Percentiles rank a stretch among this genome's conserved stretches.
These are phyloP conservation scores for Lasiurus borealis DNA, from an alignment of 2,113 vertebrate genomes.

Conservation along the genomic window DNA sequence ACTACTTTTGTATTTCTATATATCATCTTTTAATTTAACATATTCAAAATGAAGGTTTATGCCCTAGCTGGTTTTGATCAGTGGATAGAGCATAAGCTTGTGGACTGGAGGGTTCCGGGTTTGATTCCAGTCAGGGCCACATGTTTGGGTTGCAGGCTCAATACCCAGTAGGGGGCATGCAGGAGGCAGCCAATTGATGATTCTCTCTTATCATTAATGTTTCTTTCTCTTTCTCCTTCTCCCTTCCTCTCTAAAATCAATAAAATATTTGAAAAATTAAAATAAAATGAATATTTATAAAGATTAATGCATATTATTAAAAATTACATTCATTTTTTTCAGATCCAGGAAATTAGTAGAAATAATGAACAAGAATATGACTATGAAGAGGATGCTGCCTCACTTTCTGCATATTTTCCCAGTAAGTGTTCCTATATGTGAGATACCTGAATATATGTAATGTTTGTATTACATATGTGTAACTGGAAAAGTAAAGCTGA, in stretches of 20 bases:
- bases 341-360: conserved; percentile 74
- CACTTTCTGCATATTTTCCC: not conserved
- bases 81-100: too few relatives aligned
- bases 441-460: not conserved
- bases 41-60: not conserved
- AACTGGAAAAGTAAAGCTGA: not conserved
- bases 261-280: too few relatives aligned
- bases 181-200: too few relatives aligned
- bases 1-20: not conserved
- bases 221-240: too few relatives aligned
- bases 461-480: not conserved
- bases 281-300: not conserved
- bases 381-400: conserved; percentile 53
- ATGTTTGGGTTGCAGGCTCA: too few relatives aligned
- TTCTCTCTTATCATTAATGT: too few relatives aligned
- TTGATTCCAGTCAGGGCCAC: too few relatives aligned
- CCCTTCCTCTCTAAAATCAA: too few relatives aligned
- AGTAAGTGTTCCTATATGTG: conserved; percentile 79
- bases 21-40: not conserved
- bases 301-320: conserved; percentile 37
- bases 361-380: conserved; percentile 38
- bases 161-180: too few relatives aligned
- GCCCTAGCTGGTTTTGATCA: too few relatives aligned
- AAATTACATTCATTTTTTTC: conserved; percentile 62
- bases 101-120: too few relatives aligned